phyloP scores from a whole-genome alignment of 1,140 invertebrate genomes.

The Doryteuthis pealeii region DNA sequence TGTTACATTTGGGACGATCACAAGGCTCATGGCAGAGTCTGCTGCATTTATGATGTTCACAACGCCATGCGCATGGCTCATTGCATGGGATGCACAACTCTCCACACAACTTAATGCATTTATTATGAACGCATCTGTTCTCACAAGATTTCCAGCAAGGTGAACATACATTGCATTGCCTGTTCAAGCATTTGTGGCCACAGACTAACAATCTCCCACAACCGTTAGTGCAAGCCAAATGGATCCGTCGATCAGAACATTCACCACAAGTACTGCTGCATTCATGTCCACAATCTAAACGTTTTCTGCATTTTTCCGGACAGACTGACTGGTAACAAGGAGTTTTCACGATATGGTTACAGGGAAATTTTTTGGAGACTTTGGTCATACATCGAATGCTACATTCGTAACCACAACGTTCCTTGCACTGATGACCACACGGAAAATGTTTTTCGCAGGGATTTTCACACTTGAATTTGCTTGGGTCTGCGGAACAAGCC shows the following conservation, averaged over 20 bases:
- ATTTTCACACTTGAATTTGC: slow-evolving; percentile 25
- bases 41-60: slow-evolving; percentile 65
- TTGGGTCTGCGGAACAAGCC: slow-evolving; percentile 26
- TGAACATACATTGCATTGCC: slow-evolving; percentile 60
- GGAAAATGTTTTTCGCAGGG: slow-evolving; percentile 29
- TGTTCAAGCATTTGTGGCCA: slow-evolving; percentile 53
- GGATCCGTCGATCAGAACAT: slow-evolving; percentile 68
- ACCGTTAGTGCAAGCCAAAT: slow-evolving; percentile 55
- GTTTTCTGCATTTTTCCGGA: slow-evolving; percentile 19
- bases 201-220: slow-evolving; percentile 56
- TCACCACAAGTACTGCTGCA: slow-evolving; percentile 41
- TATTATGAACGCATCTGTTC: slow-evolving; percentile 64
- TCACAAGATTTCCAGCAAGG: slow-evolving; percentile 67
- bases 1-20: slow-evolving; percentile 64
- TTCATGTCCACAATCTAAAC: slow-evolving; percentile 39
- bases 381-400: slow-evolving; percentile 38
- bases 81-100: slow-evolving; percentile 66
- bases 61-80: slow-evolving; percentile 60
- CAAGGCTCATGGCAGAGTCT: slow-evolving; percentile 67
- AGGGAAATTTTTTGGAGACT: slow-evolving; percentile 39
- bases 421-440: slow-evolving; percentile 68
- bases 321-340: slow-evolving; percentile 38
- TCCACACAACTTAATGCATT: slow-evolving; percentile 66
- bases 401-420: slow-evolving; percentile 67
- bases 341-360: slow-evolving; percentile 49